Base-by-base conservation (phyloP, 2,888 invertebrate species). In the Callyntrura guangdongensis region DNA sequence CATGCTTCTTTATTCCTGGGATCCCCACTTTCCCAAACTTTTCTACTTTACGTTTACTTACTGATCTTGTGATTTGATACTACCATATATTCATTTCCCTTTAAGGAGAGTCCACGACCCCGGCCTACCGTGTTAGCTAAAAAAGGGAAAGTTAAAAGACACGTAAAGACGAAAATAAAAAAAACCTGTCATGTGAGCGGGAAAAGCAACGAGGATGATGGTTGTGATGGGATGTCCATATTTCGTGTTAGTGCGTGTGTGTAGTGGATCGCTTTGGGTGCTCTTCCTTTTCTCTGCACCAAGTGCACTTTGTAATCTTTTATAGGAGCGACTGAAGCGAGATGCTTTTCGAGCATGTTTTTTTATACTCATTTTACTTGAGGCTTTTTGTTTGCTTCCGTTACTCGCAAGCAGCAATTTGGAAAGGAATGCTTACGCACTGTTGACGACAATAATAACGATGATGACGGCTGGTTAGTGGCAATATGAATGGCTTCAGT, bases 401-500 rank as follows among this genome's bases (percentile, higher is more conserved):
- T 6, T 72, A 3, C 36, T 45, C n/a, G 17, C 22, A 67, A 25
- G 14, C 27, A 27, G 17, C 69, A 45, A n/a, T n/a, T n/a, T 6
- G 53, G 6, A 77, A 20, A 53, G 53, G 25, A 53, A 77, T 25
- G 11, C 49, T 49, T 77, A 77, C 77, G 77, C 59, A 81, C 59
- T 59, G 81, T 36, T 59, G 59, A 25, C 17, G 61, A 77, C 25
- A 20, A 86, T 59, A 22, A 64, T 79, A 49, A 47, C 77, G 74
- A 64, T 79, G 36, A 59, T 88, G 72, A 82, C 77, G 89, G 89
- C 74, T 83, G 89, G 89, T 89, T 89, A 77, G 77, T 74, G 74
- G 74, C 36, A 81, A 89, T 89, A 89, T 84, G 89, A 83, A 89
- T 89, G 56, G 67, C 36, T 89, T 25, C 17, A 77, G 74, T 89